Evolutionary conservation across 2,888 invertebrate genomes (phyloP), one percentile per base, ranked within the genome.

Genomic region (Gibbula magus): DNA sequence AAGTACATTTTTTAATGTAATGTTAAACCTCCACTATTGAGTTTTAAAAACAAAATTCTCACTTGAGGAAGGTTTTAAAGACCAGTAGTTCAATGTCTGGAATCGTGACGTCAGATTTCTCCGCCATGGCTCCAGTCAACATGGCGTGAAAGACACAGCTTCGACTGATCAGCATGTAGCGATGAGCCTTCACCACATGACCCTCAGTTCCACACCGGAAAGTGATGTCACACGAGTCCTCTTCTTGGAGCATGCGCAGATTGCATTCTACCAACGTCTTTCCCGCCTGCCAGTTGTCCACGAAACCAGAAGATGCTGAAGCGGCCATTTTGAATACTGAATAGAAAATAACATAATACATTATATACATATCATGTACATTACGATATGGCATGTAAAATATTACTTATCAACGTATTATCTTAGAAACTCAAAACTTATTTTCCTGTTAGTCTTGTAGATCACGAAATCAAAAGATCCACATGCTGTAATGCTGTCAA

Each of bases 211-310:
- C 61, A 13, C 25, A 25, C 18, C 61, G 20, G 25, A 61, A 61
- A 29, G 61, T 61, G 61, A 61, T 25, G 61, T 61, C 61, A 61
- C 61, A 61, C 29, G 61, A 61, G 18, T 61, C 61, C 25, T 61
- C 61, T 8, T 25, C 29, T 29, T 61, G 16, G 25, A 61, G 29
- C 61, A 61, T 61, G 61, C 61, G 61, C 61, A 13, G 61, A 61
- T 61, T 61, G 25, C 61, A 61, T 25, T 61, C 25, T 5, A 18
- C n/a, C 0, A 61, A 0, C 16, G 25, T 61, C n/a, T 61, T 61
- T 18, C 29, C 61, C 16, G 61, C 61, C 18, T 61, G 61, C 61
- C 61, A 61, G 29, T 61, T 61, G 25, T 61, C 61, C 13, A 61
- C 61, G 18, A 61, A 61, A 0, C 61, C 61, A 20, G 61, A 25